phyloP scores from a whole-genome alignment of 2,888 invertebrate species.

The Isoperla grammatica region DNA sequence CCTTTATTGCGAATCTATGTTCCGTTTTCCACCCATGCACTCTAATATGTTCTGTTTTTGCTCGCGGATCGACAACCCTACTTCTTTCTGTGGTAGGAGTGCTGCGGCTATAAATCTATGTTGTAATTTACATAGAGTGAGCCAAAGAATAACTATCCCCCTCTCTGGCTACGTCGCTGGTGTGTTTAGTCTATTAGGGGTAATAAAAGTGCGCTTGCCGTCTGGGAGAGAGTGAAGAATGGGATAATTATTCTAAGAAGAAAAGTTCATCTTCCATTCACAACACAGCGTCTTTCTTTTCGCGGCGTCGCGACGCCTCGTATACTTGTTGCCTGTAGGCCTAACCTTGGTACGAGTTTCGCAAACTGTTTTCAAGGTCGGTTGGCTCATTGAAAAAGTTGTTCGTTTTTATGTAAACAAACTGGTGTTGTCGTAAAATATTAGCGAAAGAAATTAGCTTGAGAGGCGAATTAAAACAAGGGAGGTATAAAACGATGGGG shows the following conservation, averaged over 20 bases:
- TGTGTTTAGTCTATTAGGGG: constrained; percentile 8
- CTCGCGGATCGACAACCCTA: too few species aligned
- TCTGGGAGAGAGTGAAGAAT: constrained; percentile 19
- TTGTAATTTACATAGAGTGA: constrained; percentile 7
- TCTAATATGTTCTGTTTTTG: too few species aligned
- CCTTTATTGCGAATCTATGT: too few species aligned
- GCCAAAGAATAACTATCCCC: constrained; percentile 13
- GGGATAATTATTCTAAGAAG: constrained; percentile 23
- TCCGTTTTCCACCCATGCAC: too few species aligned
- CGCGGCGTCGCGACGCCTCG: constrained; percentile 1
- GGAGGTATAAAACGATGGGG: not conserved
- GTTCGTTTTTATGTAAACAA: not conserved
- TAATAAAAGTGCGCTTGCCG: not conserved
- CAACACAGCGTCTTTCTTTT: constrained; percentile 14
- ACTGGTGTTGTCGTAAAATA: not conserved
- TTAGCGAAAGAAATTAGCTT: not conserved
- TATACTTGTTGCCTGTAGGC: constrained; percentile 12
- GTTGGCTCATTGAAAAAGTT: constrained; percentile 6
- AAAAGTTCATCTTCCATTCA: constrained; percentile 27
- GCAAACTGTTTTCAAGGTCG: not conserved
- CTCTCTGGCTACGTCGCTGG: not conserved
- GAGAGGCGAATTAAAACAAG: too few species aligned
- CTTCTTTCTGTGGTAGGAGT: too few species aligned
- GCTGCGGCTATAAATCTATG: constrained; percentile 7
- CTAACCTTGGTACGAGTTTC: constrained; percentile 8